Evolutionary conservation across 2,797 vertebrate genomes (phyloP), one percentile per base, ranked within the genome.

Genomic region (Spinibarbus caldwelli): DNA sequence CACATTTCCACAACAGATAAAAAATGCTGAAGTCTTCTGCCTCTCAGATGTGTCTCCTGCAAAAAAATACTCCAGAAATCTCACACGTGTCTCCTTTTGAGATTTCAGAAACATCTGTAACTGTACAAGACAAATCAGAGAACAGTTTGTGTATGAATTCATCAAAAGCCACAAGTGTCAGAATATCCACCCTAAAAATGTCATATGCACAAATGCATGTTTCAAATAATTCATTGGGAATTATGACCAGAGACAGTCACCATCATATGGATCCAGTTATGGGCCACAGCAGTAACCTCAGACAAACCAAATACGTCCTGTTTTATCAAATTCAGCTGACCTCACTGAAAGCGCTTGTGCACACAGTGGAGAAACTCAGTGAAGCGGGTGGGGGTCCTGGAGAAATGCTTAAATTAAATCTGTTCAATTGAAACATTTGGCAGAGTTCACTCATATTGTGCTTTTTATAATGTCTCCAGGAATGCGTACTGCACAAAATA

Each of bases 221-320:
- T 89, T 89, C 11, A 86, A 80, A 89, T 88, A 67, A 90, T 89
- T 87, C 67, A 86, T 83, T 59, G 64, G n/a, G 85, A 88, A 71
- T 77, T 64, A 80, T 75, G 59, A 79, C 85, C 90, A 88, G 83
- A 81, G 78, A 87, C 68, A 41, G 78, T 89, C 52, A 0, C 23
- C 2, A 67, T 90, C 87, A 88, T 85, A 87, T 86, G 86, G 89
- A 87, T 89, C 72, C 31, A 73, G 83, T 87, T 91, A 80, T 68
- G 80, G 36, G 81, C 75, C 59, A 67, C 41, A 83, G 49, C 31
- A 43, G 85, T 88, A 87, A 90, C 86, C 86, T 83, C 83, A 68
- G 85, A 82, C 85, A 75, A 29, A 72, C 86, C 80, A 84, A 83
- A 86, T 87, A 86, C 2, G 57, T 86, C 83, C 85, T 83, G 68